These are phyloP conservation scores for Thymelicus sylvestris DNA, from an alignment of 2,888 invertebrate genomes.

Conservation along the genomic window DNA sequence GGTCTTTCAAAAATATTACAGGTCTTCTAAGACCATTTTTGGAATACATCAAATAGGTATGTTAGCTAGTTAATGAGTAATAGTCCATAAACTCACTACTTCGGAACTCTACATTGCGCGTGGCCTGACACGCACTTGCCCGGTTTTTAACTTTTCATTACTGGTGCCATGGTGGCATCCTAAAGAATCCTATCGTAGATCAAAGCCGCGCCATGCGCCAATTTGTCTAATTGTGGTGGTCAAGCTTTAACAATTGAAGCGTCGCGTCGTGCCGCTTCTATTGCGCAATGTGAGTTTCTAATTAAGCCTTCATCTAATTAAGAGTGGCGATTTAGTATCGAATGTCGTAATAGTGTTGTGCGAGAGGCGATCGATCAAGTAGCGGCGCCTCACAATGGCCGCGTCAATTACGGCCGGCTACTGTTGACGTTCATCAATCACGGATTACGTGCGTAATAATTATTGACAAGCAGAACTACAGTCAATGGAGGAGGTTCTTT, in stretches of 20 bases:
- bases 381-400: constrained; percentile 61
- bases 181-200: background rate
- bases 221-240: constrained; percentile 45
- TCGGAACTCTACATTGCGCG: too few species aligned
- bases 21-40: too few species aligned
- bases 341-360: constrained; percentile 44
- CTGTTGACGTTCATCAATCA: constrained; percentile 77
- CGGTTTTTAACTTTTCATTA: too few species aligned
- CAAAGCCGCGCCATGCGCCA: constrained; percentile 21
- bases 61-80: too few species aligned
- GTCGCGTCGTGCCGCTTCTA: constrained; percentile 46
- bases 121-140: too few species aligned
- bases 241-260: constrained; percentile 38
- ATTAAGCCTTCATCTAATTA: constrained; percentile 72
- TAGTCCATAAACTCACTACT: too few species aligned
- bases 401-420: constrained; percentile 72
- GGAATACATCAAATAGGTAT: too few species aligned
- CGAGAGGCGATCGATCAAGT: constrained; percentile 62
- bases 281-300: constrained; percentile 64
- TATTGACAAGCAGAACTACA: constrained; percentile 72
- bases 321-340: constrained; percentile 49
- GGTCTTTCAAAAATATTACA: too few species aligned
- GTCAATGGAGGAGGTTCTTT: constrained; percentile 43
- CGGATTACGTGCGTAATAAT: constrained; percentile 73
- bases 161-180: too few species aligned